Percentiles rank a stretch among this genome's conserved stretches.
phyloP scores from a whole-genome alignment of 2,797 vertebrate genomes.

The Lacerta agilis region DNA sequence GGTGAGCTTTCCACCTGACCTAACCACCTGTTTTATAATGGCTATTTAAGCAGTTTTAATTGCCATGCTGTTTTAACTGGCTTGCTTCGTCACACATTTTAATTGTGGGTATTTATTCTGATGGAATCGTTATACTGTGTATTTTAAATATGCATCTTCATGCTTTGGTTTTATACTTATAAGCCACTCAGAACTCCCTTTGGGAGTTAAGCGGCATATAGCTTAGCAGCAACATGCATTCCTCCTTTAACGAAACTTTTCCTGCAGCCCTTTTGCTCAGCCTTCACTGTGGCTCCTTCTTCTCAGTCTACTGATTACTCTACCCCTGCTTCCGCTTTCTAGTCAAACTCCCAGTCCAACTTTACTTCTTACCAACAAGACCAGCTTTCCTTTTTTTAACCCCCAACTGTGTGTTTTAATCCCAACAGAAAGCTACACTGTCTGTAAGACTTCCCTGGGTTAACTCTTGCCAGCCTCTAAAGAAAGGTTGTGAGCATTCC shows the following conservation, averaged over 20 bases:
- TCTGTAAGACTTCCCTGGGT: background rate
- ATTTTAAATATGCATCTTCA: too few species aligned
- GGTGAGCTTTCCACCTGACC: too few species aligned
- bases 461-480: background rate
- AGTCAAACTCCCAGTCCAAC: background rate
- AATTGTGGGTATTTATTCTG: too few species aligned
- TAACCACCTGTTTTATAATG: too few species aligned
- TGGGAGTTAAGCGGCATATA: too few species aligned
- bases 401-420: too few species aligned
- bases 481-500: slow-evolving; percentile 6
- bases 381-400: background rate
- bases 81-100: too few species aligned
- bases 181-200: background rate
- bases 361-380: background rate
- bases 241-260: background rate
- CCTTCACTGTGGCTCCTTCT: background rate
- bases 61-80: too few species aligned
- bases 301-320: background rate
- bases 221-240: background rate
- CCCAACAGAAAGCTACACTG: background rate
- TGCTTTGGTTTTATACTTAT: too few species aligned
- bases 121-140: too few species aligned
- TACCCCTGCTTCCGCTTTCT: background rate
- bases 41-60: too few species aligned
- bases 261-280: background rate